Percentiles rank a stretch among this genome's conserved stretches.
Evolutionary conservation across 2,113 vertebrate species (phyloP).

Genomic region (Numida meleagris): DNA sequence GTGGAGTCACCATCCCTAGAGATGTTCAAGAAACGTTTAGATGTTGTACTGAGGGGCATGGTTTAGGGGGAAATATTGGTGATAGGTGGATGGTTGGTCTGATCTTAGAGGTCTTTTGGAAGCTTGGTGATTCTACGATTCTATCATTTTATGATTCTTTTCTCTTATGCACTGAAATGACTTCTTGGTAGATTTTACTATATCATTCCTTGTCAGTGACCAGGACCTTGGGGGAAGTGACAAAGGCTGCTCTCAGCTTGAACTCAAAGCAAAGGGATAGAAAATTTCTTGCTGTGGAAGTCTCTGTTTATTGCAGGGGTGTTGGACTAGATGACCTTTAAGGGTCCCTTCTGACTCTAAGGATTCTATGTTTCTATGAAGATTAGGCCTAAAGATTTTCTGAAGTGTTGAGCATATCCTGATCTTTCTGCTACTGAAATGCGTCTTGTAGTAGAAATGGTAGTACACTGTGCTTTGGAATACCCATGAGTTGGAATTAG

Average conservation of each 20-base stretch:
- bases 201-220: background rate
- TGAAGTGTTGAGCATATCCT: background rate
- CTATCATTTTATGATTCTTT: background rate
- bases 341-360: too few relatives aligned
- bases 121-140: too few relatives aligned
- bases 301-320: too few relatives aligned
- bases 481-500: background rate
- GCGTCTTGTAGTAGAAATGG: background rate
- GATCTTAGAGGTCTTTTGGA: too few relatives aligned
- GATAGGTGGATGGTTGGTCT: too few relatives aligned
- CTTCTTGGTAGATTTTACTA: background rate
- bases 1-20: too few relatives aligned
- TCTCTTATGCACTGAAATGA: background rate
- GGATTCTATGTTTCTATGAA: too few relatives aligned
- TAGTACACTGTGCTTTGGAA: background rate
- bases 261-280: background rate
- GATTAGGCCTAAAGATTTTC: background rate
- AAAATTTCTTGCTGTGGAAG: background rate
- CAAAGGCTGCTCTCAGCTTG: background rate
- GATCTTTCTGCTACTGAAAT: background rate
- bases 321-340: too few relatives aligned
- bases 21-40: too few relatives aligned
- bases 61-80: too few relatives aligned
- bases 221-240: background rate
- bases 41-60: too few relatives aligned